phyloP scores from a whole-genome alignment of 2,797 vertebrate species.

The Chrysolophus pictus region DNA sequence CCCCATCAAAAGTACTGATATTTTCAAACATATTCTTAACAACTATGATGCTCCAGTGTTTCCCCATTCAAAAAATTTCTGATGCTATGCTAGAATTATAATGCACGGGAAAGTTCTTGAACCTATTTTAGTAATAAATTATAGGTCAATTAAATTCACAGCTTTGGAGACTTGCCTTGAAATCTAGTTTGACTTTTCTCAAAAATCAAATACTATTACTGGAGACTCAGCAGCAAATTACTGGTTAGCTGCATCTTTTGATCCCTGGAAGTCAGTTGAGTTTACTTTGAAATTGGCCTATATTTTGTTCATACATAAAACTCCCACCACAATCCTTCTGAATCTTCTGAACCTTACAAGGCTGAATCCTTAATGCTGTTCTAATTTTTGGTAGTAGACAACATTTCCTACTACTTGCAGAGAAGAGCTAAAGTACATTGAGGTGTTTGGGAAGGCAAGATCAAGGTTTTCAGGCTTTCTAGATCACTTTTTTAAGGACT shows the following conservation, averaged over 20 bases:
- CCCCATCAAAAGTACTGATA: background rate
- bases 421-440: background rate
- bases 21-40: background rate
- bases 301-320: constrained; percentile 2
- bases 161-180: background rate
- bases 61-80: background rate
- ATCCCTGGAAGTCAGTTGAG: background rate
- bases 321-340: background rate
- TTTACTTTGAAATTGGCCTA: background rate
- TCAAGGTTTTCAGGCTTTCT: background rate
- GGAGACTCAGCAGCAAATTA: background rate
- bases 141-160: background rate
- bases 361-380: background rate
- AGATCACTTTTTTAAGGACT: background rate
- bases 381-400: background rate
- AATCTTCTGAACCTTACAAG: background rate
- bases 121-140: background rate
- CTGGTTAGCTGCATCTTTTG: background rate
- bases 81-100: background rate
- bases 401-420: background rate
- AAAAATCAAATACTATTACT: background rate
- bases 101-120: background rate
- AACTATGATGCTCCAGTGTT: background rate
- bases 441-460: background rate
- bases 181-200: background rate